Percentiles rank a stretch among this genome's conserved stretches.
Conservation (phyloP, 1,140 invertebrate species). For the Geopemphigus sp. region DNA sequence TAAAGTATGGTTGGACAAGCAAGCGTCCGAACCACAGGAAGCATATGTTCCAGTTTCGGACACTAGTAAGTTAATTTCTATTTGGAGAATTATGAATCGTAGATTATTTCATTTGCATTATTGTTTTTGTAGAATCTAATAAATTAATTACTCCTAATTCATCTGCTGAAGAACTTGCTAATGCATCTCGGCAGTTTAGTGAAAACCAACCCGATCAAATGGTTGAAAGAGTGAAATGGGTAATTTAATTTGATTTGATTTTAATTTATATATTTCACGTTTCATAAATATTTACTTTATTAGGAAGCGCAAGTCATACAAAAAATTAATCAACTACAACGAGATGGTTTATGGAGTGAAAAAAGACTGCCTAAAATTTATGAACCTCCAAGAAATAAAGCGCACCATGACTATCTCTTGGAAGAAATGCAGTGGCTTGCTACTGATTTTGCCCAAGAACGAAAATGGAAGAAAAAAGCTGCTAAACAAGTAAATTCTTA, state of each 20-base stretch:
- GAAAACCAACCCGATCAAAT: conserved; percentile 42
- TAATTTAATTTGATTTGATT: not conserved
- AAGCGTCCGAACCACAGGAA: conserved; percentile 44
- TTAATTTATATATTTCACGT: conserved; percentile 33
- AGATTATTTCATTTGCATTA: too few relatives aligned
- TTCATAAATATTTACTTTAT: conserved; percentile 43
- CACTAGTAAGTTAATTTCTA: not conserved
- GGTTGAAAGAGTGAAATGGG: conserved; percentile 40
- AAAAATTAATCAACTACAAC: conserved; percentile 81
- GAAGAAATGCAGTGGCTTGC: conserved; percentile 99
- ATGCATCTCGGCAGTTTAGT: conserved; percentile 7
- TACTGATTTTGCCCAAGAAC: conserved; percentile 93
- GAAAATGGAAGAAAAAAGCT: conserved; percentile 95
- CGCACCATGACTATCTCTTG: conserved; percentile 98
- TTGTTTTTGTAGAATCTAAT: conserved; percentile 12
- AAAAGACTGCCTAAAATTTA: conserved; percentile 87
- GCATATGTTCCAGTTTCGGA: conserved; percentile 37
- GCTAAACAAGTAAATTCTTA: conserved; percentile 74
- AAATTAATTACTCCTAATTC: conserved; percentile 30
- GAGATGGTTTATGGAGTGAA: conserved; percentile 90
- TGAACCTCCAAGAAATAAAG: conserved; percentile 83
- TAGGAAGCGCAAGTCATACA: conserved; percentile 90
- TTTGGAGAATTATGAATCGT: not conserved
- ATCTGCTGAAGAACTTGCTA: conserved; percentile 6
- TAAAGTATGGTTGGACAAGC: conserved; percentile 38